Percentiles rank a stretch among this genome's conserved stretches.
These are phyloP conservation scores for Tiliqua scincoides DNA, from an alignment of 2,113 vertebrate species.

Conservation along the genomic window DNA sequence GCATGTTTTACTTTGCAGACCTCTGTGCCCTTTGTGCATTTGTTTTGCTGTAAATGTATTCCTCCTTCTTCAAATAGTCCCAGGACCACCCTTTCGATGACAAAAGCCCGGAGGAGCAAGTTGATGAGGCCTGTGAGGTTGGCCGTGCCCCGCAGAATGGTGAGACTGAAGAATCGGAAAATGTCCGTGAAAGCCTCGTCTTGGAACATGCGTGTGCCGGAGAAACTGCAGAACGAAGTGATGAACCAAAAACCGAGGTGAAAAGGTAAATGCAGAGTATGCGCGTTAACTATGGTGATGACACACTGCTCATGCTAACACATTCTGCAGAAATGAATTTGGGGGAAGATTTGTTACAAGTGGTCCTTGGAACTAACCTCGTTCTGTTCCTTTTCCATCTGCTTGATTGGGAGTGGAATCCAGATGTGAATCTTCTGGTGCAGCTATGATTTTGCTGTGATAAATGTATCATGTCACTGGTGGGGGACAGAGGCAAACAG, in stretches of 20 bases:
- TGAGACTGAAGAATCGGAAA: conserved; percentile 40
- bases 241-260: conserved; percentile 52
- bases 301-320: no score
- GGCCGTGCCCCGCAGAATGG: conserved; percentile 1
- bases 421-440: no score
- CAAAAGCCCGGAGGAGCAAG: conserved; percentile 51
- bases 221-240: conserved; percentile 16
- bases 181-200: conserved; percentile 13
- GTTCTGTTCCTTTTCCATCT: no score
- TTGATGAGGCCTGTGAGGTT: conserved; percentile 42
- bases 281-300: no score
- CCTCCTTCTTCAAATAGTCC: conserved; percentile 57
- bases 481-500: no score
- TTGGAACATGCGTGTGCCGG: conserved; percentile 28
- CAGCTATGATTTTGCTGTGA: no score
- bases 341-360: no score
- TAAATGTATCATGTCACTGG: no score
- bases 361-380: no score
- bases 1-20: not conserved
- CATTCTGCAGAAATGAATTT: no score
- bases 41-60: not conserved
- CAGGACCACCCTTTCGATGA: conserved; percentile 53
- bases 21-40: not conserved
- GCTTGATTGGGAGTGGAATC: no score
- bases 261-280: conserved; percentile 63